Evolutionary conservation across 2,888 invertebrate species (phyloP).

Genomic region (Lucinisca nassula): DNA sequence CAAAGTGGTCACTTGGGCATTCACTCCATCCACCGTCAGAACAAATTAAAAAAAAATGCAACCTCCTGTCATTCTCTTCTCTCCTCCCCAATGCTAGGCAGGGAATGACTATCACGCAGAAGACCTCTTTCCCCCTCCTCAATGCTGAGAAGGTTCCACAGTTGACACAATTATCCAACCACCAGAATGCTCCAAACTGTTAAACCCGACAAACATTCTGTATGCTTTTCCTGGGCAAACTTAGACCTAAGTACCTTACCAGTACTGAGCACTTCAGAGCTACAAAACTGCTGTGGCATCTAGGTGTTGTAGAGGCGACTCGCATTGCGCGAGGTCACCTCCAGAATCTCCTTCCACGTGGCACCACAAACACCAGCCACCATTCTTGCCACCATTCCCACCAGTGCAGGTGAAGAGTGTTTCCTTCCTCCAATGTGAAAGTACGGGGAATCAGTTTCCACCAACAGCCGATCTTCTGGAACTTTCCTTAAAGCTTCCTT

Average conservation of each 20-base stretch:
- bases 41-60: not conserved
- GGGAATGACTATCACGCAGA: not conserved
- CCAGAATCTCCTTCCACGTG: not conserved
- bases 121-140: not conserved
- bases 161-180: too few species aligned
- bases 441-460: slow-evolving; percentile 34
- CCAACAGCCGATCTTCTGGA: not conserved
- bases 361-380: not conserved
- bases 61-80: not conserved
- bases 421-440: not conserved
- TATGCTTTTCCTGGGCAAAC: not conserved
- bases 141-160: too few species aligned
- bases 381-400: not conserved
- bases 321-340: slow-evolving; percentile 5
- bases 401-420: slow-evolving; percentile 4
- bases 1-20: not conserved
- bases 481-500: slow-evolving; percentile 6
- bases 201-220: too few species aligned
- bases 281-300: too few species aligned
- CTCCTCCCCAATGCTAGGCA: not conserved
- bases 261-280: too few species aligned
- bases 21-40: not conserved
- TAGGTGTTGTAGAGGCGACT: not conserved
- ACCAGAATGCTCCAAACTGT: too few species aligned
- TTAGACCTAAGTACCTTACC: too few species aligned